Conservation (phyloP, 2,888 invertebrate genomes). For the Ctena decussata region DNA sequence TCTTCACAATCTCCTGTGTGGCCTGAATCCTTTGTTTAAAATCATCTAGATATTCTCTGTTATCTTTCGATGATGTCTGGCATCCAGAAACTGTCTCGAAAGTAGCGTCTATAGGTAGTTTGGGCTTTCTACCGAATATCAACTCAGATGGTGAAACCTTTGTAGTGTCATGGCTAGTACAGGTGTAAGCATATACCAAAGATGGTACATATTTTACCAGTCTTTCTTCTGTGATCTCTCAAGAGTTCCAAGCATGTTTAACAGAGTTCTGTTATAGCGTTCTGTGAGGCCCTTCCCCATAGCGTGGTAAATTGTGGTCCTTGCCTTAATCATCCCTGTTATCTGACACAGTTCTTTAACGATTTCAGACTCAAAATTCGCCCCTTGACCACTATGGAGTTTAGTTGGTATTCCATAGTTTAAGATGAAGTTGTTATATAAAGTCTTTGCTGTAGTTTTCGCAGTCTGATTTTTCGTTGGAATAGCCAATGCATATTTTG, state of each 20-base stretch:
- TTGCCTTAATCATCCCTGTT: constrained; percentile 12
- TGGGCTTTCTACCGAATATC: no score
- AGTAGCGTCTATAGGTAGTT: background rate
- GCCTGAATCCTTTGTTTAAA: background rate
- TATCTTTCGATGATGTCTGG: background rate
- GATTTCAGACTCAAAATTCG: constrained; percentile 22
- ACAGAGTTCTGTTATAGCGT: constrained; percentile 27
- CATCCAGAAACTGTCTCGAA: background rate
- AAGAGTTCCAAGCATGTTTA: constrained; percentile 26
- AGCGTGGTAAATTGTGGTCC: constrained; percentile 5
- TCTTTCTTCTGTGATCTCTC: background rate
- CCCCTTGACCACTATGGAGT: constrained; percentile 7
- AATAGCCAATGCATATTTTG: constrained; percentile 28
- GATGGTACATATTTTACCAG: constrained; percentile 28
- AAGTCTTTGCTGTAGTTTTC: constrained; percentile 42
- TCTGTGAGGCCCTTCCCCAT: constrained; percentile 15
- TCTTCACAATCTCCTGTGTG: background rate
- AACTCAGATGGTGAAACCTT: constrained; percentile 24
- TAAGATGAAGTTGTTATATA: constrained; percentile 32
- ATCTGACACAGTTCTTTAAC: constrained; percentile 32
- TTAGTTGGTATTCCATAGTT: constrained; percentile 39
- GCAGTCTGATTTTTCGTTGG: constrained; percentile 42
- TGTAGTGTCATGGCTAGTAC: constrained; percentile 31
- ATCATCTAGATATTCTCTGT: background rate
- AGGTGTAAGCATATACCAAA: constrained; percentile 31